phyloP scores from a whole-genome alignment of 1,140 invertebrate genomes.

The Hyles vespertilio region DNA sequence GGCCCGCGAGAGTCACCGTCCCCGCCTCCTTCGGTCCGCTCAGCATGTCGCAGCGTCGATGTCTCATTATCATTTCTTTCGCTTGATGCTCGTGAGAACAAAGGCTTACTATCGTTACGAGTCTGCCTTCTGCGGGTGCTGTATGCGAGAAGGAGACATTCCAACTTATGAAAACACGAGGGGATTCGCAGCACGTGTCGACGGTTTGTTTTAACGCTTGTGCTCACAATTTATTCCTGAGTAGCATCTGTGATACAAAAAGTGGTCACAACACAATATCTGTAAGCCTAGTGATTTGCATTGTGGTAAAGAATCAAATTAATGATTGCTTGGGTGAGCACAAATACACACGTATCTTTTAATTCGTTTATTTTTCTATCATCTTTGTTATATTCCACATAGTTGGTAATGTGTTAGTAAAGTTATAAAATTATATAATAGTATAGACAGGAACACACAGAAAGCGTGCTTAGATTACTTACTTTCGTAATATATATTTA shows the following conservation, averaged over 20 bases:
- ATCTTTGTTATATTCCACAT: constrained; percentile 26
- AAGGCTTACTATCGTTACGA: constrained; percentile 67
- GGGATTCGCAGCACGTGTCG: constrained; percentile 69
- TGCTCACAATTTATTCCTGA: constrained; percentile 70
- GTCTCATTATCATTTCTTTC: constrained; percentile 67
- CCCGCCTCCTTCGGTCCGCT: constrained; percentile 77
- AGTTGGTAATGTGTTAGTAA: too few species aligned
- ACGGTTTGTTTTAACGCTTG: constrained; percentile 62
- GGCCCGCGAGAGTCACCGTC: constrained; percentile 72
- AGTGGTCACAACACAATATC: constrained; percentile 71
- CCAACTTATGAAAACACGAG: constrained; percentile 78
- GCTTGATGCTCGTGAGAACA: constrained; percentile 66
- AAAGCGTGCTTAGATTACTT: constrained; percentile 13
- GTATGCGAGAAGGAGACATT: constrained; percentile 86
- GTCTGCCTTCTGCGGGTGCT: constrained; percentile 85
- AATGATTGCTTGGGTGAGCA: constrained; percentile 65
- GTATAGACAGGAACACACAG: constrained; percentile 7
- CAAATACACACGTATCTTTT: constrained; percentile 41
- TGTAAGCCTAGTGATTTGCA: constrained; percentile 70
- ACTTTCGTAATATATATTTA: too few species aligned
- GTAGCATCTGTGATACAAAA: constrained; percentile 73
- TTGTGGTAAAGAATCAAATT: constrained; percentile 60
- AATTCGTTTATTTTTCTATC: constrained; percentile 63
- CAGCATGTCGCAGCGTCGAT: constrained; percentile 78
- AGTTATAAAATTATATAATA: not conserved